Evolutionary conservation across 2,797 vertebrate species (phyloP).

Genomic region (Notolepis coatsorum): DNA sequence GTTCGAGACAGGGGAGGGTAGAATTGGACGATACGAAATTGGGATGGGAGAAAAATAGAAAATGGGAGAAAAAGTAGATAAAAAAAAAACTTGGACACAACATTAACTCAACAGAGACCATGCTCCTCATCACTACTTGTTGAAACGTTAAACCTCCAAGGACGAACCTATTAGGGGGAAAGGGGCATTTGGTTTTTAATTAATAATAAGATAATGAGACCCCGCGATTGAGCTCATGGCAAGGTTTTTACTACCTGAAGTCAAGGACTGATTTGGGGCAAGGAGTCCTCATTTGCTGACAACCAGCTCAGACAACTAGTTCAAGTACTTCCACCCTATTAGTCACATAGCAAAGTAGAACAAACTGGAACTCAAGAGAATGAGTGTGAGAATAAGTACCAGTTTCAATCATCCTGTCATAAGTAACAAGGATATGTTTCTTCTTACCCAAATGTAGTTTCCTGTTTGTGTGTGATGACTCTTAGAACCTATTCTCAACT

Average conservation of each 20-base stretch:
- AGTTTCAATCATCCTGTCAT: not conserved
- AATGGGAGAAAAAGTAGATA: no score
- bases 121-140: slow-evolving; percentile 44
- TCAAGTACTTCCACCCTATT: not conserved
- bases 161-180: slow-evolving; percentile 40
- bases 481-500: not conserved
- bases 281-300: not conserved
- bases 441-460: not conserved
- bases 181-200: slow-evolving; percentile 52
- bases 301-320: not conserved
- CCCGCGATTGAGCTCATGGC: slow-evolving; percentile 44
- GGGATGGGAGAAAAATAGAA: no score
- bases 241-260: slow-evolving; percentile 46
- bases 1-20: no score
- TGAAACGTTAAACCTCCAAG: slow-evolving; percentile 56
- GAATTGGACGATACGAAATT: no score
- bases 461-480: not conserved
- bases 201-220: slow-evolving; percentile 55
- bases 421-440: not conserved
- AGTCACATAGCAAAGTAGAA: slow-evolving; percentile 22
- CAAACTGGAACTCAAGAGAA: slow-evolving; percentile 12
- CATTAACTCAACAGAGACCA: slow-evolving; percentile 21
- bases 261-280: slow-evolving; percentile 55
- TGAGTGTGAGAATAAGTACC: not conserved
- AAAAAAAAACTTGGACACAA: no score